phyloP scores from a whole-genome alignment of 1,140 invertebrate species.

The Catajapyx aquilonaris region DNA sequence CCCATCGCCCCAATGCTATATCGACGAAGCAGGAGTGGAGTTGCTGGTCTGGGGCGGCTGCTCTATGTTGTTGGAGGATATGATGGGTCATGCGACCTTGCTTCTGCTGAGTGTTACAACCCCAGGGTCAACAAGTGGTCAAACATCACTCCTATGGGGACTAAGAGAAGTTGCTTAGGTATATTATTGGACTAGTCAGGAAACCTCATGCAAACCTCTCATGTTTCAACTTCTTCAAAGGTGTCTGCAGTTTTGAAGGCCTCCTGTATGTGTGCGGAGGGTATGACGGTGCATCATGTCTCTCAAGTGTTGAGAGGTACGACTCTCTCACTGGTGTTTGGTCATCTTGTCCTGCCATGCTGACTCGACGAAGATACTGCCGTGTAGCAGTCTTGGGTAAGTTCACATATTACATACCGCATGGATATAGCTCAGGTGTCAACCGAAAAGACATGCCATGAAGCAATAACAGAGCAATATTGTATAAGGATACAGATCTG shows the following conservation, averaged over 20 bases:
- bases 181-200: constrained; percentile 10
- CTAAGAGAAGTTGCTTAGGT: constrained; percentile 42
- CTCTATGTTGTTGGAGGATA: constrained; percentile 44
- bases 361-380: constrained; percentile 37
- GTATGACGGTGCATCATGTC: constrained; percentile 44
- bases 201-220: constrained; percentile 11
- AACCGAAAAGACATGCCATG: too few relatives aligned
- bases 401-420: too few relatives aligned
- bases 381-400: constrained; percentile 33
- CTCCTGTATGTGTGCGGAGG: constrained; percentile 48
- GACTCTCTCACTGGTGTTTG: constrained; percentile 40
- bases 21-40: constrained; percentile 36
- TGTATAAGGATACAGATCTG: too few relatives aligned
- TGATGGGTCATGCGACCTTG: constrained; percentile 40
- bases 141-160: constrained; percentile 49
- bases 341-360: constrained; percentile 42
- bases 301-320: constrained; percentile 42
- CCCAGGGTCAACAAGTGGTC: constrained; percentile 35
- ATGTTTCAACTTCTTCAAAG: constrained; percentile 16
- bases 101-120: constrained; percentile 41
- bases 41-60: constrained; percentile 32
- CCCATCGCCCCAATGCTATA: constrained; percentile 37
- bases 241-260: constrained; percentile 36
- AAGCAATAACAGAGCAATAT: too few relatives aligned
- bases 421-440: too few relatives aligned